These are phyloP conservation scores for Abscondita cerata DNA, from an alignment of 2,888 invertebrate genomes.

Conservation along the genomic window DNA sequence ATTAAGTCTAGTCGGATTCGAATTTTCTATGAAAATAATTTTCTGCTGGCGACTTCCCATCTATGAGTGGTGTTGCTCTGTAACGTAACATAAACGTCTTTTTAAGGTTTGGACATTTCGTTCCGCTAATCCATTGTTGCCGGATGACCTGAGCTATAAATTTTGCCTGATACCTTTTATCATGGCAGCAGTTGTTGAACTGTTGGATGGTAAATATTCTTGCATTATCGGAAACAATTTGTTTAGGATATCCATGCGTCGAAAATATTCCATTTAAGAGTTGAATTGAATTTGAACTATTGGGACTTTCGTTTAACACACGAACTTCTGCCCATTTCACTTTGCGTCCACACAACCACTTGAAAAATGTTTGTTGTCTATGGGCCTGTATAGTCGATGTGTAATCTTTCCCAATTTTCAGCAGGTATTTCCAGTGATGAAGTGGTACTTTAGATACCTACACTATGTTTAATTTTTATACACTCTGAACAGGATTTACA, in stretches of 20 bases:
- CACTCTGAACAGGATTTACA: no score
- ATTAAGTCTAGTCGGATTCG: conserved; percentile 1
- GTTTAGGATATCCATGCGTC: no score
- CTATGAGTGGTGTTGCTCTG: conserved; percentile 2
- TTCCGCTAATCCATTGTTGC: no score
- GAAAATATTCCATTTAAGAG: no score
- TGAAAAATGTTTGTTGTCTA: conserved; percentile 33
- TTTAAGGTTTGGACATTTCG: neutral
- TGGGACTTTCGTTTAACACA: neutral
- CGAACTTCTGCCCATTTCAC: neutral
- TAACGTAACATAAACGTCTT: conserved; percentile 1
- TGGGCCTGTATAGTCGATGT: conserved; percentile 45
- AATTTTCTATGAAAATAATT: neutral
- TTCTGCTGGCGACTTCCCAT: neutral
- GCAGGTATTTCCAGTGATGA: no score
- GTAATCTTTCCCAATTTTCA: conserved; percentile 17
- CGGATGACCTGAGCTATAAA: conserved; percentile 33
- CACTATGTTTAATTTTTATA: no score
- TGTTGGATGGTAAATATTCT: conserved; percentile 37
- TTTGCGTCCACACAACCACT: conserved; percentile 41
- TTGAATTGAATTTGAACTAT: no score
- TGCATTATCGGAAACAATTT: neutral
- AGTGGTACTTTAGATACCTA: no score
- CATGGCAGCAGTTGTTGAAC: conserved; percentile 36
- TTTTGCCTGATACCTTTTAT: conserved; percentile 34